Base-by-base conservation (phyloP, 2,113 vertebrate genomes). In the Charina bottae region DNA sequence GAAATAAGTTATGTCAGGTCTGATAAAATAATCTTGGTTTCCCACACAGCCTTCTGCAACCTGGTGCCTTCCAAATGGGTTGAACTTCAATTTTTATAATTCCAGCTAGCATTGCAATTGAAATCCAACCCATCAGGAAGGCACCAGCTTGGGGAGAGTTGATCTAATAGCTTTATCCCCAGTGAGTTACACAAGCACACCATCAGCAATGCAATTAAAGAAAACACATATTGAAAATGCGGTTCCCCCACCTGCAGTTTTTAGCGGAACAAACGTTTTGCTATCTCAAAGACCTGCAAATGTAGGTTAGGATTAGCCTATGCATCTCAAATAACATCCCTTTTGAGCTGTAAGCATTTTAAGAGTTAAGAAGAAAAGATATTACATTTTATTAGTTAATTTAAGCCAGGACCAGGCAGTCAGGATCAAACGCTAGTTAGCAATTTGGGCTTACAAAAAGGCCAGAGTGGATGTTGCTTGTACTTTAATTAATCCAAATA, bases 401-500 rank as follows among this genome's bases (percentile, higher is more conserved):
- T 89, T 89, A 84, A 92, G 46, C 28, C 23, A 54, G 42, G 68
- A 62, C 60, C 68, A 84, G 42, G 56, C 42, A 89, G 72, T 72
- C 68, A 60, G 84, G 42, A 92, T 92, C 91, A 89, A 89, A 89
- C 87, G 89, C 55, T 89, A 49, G 72, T 83, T 89, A 92, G 91
- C 87, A 89, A 85, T 62, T 58, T 92, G 91, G 58, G 42, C 46
- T 60, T 92, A 89, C 87, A 26, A 89, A 89, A 92, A 84, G 56
- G 53, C 91, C 62, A 49, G 55, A 49, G 72, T 88, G 58, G 87
- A 62, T 84, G 91, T 84, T 92, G 88, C 88, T 92, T 87, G 88
- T 88, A 89, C 91, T 92, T 89, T 92, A 92, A 92, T 92, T 92
- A 92, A 92, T 87, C 84, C 68, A 92, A 89, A 83, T 92, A 83